Conservation (phyloP, 2,888 invertebrate genomes). For the Caenorhabditis imperialis region DNA sequence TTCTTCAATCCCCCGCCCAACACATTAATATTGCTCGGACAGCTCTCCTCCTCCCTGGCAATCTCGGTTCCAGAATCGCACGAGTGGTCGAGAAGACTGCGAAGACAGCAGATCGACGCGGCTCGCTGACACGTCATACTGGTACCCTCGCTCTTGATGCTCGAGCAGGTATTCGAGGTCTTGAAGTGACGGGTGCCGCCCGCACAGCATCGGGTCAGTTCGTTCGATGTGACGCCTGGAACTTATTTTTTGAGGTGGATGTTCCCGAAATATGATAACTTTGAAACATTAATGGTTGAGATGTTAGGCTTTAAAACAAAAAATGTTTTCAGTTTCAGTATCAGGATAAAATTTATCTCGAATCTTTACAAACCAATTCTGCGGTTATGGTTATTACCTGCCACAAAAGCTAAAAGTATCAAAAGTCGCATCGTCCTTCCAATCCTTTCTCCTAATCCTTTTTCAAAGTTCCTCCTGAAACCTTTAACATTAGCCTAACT, state of each 20-base stretch:
- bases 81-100: slow-evolving; percentile 72
- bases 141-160: slow-evolving; percentile 68
- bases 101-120: slow-evolving; percentile 77
- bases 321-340: no score
- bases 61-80: slow-evolving; percentile 67
- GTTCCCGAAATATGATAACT: no score
- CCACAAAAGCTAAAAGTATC: slow-evolving; percentile 8
- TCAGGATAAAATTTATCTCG: no score
- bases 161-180: slow-evolving; percentile 68
- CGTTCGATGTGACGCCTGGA: slow-evolving; percentile 40
- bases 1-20: slow-evolving; percentile 75
- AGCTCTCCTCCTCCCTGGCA: slow-evolving; percentile 62
- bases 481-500: no score
- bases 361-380: no score
- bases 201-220: slow-evolving; percentile 75
- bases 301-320: no score
- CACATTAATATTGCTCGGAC: slow-evolving; percentile 66
- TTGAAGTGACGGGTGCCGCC: slow-evolving; percentile 75
- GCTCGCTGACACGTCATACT: slow-evolving; percentile 71
- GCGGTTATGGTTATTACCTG: no score
- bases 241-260: no score
- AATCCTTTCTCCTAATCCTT: not conserved
- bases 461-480: not conserved
- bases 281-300: no score
- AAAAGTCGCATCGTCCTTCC: slow-evolving; percentile 27